Base-by-base conservation (phyloP, 2,888 invertebrate genomes). In the Mantis religiosa region DNA sequence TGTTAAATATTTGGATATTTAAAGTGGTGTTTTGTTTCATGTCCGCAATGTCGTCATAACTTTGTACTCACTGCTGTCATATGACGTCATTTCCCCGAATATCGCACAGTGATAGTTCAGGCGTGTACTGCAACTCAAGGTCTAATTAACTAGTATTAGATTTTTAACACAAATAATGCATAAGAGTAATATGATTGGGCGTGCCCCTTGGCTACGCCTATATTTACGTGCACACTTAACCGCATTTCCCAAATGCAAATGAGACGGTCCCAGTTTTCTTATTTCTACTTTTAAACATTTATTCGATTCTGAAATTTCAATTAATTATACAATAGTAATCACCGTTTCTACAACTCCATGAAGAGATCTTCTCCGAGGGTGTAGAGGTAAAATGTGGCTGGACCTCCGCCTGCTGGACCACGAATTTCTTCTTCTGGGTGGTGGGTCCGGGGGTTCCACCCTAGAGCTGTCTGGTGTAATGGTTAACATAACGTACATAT, bases 361-460 rank as follows among this genome's bases (percentile, higher is more conserved):
- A 88, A 88, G 83, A 28, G 88, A 88, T 84, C 82, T 85, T 88
- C 88, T 88, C 27, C 85, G 85, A 82, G 81, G 30, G n/a, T 84
- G 82, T 3, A 34, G 87, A 28, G 81, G 25, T 34, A 34, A 15
- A 87, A 82, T n/a, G 9, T 82, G 9, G 82, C 88, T 89, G 1
- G 89, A 87, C 25, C 88, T 87, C 27, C 89, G 84, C 41, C 89
- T 84, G 84, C 84, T 85, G 30, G 87, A 82, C 84, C 87, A 88
- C 4, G 88, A 87, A 54, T 85, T 30, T 30, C 89, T 34, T 83
- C 89, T 86, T 25, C 88, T 28, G 28, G 89, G 89, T 30, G 89
- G 89, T 54, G 88, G 88, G 41, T 84, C 84, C 41, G 89, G 89
- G n/a, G 89, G 88, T 7, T 54, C 87, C 12, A 28, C 25, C n/a